phyloP scores from a whole-genome alignment of 2,888 invertebrate species.

The Lithophane ornitopus region DNA sequence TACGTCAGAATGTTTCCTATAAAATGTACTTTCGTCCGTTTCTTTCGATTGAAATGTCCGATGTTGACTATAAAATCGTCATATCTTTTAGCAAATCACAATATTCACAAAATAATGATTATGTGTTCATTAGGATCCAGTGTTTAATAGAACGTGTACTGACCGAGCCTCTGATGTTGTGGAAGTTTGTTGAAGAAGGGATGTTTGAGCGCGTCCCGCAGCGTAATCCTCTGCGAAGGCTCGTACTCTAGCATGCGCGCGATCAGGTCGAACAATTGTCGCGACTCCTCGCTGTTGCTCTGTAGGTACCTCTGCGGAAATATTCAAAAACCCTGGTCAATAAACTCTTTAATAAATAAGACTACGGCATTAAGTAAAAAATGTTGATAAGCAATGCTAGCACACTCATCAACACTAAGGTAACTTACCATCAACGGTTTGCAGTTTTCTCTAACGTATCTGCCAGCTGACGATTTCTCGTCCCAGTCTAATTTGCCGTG shows the following conservation, averaged over 20 bases:
- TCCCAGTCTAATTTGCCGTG: conserved; percentile 99
- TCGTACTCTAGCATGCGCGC: conserved; percentile 99
- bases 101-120: conserved; percentile 21
- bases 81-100: not conserved
- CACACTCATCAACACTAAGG: not conserved
- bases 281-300: conserved; percentile 97
- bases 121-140: not conserved
- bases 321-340: conserved; percentile 2
- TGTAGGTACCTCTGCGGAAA: conserved; percentile 95
- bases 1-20: conserved; percentile 8
- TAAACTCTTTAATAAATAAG: not conserved
- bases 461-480: conserved; percentile 98
- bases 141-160: conserved; percentile 61
- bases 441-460: conserved; percentile 99
- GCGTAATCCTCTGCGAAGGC: conserved; percentile 96
- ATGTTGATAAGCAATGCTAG: not conserved
- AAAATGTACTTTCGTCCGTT: not conserved
- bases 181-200: conserved; percentile 98
- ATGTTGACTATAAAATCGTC: not conserved
- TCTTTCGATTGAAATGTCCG: conserved; percentile 14
- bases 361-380: not conserved
- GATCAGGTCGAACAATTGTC: conserved; percentile 98
- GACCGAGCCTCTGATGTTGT: conserved; percentile 93
- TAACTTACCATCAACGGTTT: conserved; percentile 96
- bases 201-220: conserved; percentile 97